A percentile compares a stretch with the other conserved stretches of the same genome.
Evolutionary conservation across 2,797 vertebrate genomes (phyloP).

Genomic region (Ciconia nigra): DNA sequence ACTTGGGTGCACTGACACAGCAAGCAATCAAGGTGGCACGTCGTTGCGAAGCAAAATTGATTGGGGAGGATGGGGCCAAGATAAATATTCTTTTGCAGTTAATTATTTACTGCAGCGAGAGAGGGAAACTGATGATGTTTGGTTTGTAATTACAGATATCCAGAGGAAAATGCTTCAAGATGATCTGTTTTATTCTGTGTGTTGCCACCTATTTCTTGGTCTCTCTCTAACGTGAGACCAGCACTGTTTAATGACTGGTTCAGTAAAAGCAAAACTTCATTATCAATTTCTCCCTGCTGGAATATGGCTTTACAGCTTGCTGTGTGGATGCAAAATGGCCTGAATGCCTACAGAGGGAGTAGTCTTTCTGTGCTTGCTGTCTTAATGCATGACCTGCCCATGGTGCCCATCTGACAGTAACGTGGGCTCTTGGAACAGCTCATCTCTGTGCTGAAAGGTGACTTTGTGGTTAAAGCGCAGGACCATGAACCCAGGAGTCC

Average conservation of each 20-base stretch:
- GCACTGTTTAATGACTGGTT: background rate
- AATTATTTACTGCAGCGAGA: constrained; percentile 35
- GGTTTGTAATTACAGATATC: background rate
- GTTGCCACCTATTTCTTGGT: background rate
- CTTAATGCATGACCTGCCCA: background rate
- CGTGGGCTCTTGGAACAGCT: background rate
- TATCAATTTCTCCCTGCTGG: background rate
- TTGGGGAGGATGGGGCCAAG: background rate
- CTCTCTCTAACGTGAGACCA: background rate
- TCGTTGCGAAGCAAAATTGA: background rate
- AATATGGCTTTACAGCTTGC: background rate
- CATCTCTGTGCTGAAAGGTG: background rate
- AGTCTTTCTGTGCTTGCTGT: background rate
- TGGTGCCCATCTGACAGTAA: background rate
- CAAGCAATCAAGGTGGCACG: background rate
- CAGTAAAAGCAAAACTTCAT: background rate
- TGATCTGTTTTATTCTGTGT: background rate
- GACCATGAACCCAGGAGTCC: background rate
- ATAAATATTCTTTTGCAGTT: constrained; percentile 10
- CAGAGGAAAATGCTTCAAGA: background rate
- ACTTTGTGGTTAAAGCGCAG: background rate
- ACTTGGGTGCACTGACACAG: background rate
- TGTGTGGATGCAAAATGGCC: background rate
- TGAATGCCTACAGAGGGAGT: background rate
- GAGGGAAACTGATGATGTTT: background rate